phyloP scores from a whole-genome alignment of 2,888 invertebrate species.

The Ectemnius continuus region DNA sequence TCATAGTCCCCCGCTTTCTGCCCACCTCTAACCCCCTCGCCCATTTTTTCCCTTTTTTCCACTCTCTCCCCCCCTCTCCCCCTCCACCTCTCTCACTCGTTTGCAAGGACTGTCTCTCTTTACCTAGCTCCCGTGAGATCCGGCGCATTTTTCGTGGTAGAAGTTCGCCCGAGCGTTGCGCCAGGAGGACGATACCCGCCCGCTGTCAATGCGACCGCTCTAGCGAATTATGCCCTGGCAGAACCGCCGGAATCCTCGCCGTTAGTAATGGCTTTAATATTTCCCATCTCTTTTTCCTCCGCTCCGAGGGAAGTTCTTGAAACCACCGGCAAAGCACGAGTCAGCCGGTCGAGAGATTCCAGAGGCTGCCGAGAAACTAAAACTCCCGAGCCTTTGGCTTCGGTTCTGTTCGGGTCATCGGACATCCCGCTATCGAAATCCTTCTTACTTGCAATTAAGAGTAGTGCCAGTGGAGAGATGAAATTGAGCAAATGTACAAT shows the following conservation, averaged over 20 bases:
- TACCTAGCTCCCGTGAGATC: background rate
- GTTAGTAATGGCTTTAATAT: conserved; percentile 63
- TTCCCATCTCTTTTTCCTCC: conserved; percentile 8
- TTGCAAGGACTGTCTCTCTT: background rate
- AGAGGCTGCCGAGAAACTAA: too few relatives aligned
- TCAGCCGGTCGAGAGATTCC: too few relatives aligned
- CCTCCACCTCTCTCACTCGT: background rate
- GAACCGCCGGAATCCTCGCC: conserved; percentile 22
- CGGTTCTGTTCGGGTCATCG: too few relatives aligned
- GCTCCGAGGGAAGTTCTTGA: background rate
- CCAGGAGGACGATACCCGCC: conserved; percentile 11
- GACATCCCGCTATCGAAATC: too few relatives aligned
- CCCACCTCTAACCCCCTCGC: too few relatives aligned
- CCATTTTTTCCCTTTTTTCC: background rate
- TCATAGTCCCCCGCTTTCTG: conserved; percentile 9
- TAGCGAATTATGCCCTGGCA: conserved; percentile 22
- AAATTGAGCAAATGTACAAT: too few relatives aligned
- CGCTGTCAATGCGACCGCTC: conserved; percentile 20
- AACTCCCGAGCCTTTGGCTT: too few relatives aligned
- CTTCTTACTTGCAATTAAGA: too few relatives aligned
- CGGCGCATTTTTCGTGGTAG: conserved; percentile 28
- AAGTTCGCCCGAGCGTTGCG: conserved; percentile 16
- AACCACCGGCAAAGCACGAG: too few relatives aligned
- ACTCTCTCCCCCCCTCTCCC: conserved; percentile 6
- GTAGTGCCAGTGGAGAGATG: too few relatives aligned